These are phyloP conservation scores for Laothoe populi DNA, from an alignment of 2,888 invertebrate genomes.

Conservation along the genomic window DNA sequence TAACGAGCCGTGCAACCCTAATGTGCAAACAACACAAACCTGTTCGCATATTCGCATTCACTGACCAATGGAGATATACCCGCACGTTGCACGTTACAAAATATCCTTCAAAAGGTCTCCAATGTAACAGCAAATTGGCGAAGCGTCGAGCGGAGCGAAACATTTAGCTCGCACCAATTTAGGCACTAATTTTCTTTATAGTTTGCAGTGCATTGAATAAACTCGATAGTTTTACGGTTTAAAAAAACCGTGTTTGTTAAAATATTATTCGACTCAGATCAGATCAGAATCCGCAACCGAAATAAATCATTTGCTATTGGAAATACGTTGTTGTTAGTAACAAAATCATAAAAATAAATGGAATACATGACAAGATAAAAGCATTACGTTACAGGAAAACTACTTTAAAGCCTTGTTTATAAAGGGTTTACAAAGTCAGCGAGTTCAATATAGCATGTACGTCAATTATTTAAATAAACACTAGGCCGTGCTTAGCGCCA, in stretches of 20 bases:
- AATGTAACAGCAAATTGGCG: neutral
- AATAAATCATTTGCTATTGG: too few species aligned
- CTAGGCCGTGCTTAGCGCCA: too few species aligned
- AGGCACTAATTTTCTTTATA: constrained; percentile 11
- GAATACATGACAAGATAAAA: too few species aligned
- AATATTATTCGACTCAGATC: too few species aligned
- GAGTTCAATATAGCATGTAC: too few species aligned
- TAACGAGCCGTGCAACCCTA: constrained; percentile 42
- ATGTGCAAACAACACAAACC: constrained; percentile 43
- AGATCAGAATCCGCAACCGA: too few species aligned
- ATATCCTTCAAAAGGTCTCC: neutral
- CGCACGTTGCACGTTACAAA: constrained; percentile 9
- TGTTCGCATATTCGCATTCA: constrained; percentile 36
- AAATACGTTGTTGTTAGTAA: too few species aligned
- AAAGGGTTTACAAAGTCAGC: too few species aligned
- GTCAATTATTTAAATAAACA: too few species aligned
- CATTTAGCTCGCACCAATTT: constrained; percentile 2
- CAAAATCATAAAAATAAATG: too few species aligned
- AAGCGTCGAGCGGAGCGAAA: neutral
- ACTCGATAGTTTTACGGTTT: neutral
- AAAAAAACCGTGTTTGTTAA: neutral
- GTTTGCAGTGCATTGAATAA: neutral
- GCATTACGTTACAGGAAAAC: too few species aligned
- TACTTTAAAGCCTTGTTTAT: too few species aligned
- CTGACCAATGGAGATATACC: constrained; percentile 23